Percentiles rank a stretch among this genome's conserved stretches.
phyloP scores from a whole-genome alignment of 2,113 vertebrate species.

The Stomatorhinus ivindoensis region DNA sequence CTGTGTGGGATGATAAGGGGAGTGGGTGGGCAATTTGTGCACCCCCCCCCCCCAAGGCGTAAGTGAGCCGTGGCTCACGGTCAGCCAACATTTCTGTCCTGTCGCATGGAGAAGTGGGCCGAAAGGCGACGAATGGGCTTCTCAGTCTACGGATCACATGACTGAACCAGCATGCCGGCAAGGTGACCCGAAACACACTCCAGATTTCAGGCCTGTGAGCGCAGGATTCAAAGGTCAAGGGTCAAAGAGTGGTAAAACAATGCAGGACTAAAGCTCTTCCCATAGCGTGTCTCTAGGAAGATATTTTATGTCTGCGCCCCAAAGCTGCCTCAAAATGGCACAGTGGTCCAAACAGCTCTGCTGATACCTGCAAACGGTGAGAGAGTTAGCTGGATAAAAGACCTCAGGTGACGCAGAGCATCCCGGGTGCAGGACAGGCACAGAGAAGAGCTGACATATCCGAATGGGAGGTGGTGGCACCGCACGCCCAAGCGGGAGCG shows the following conservation, averaged over 20 bases:
- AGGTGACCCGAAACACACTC: not conserved
- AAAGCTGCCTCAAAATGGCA: not conserved
- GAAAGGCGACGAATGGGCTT: not conserved
- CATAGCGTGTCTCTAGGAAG: not conserved
- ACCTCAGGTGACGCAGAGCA: not conserved
- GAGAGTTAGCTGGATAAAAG: not conserved
- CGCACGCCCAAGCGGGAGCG: not conserved
- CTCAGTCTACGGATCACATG: not conserved
- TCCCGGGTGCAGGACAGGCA: not conserved
- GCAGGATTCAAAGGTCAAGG: not conserved
- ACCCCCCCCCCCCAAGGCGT: not conserved
- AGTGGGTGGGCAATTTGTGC: not conserved
- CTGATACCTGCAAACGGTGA: not conserved
- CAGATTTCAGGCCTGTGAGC: not conserved
- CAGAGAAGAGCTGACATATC: not conserved
- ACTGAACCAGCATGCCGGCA: not conserved
- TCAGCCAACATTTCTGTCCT: slow-evolving; percentile 31
- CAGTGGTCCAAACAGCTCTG: not conserved
- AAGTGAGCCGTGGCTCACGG: not conserved
- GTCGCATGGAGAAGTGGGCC: not conserved
- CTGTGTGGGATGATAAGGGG: slow-evolving; percentile 29
- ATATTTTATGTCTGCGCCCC: not conserved
- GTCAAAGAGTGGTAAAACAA: not conserved
- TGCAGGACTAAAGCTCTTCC: not conserved
- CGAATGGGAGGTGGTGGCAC: not conserved